A percentile compares a stretch with the other conserved stretches of the same genome.
These are phyloP conservation scores for Sebastes hubbsi DNA, from an alignment of 2,797 vertebrate species.

Conservation along the genomic window DNA sequence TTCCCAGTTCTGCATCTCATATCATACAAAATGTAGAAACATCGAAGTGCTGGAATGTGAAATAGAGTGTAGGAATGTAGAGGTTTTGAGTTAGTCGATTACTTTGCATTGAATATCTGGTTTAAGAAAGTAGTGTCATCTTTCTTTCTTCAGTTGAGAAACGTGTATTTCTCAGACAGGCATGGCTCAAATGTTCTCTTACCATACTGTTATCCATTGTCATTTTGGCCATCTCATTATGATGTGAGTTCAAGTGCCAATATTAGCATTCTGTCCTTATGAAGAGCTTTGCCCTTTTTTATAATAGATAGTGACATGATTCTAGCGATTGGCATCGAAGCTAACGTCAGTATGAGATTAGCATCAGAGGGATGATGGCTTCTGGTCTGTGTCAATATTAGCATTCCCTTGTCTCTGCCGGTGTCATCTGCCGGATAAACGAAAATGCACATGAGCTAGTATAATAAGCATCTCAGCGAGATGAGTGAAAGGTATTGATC, in stretches of 20 bases:
- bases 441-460: constrained; percentile 48
- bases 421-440: constrained; percentile 46
- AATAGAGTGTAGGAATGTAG: neutral
- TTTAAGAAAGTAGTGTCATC: neutral
- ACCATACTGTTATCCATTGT: neutral
- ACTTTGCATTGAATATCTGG: neutral
- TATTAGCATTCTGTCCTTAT: constrained; percentile 15
- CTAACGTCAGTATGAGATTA: constrained; percentile 45
- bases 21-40: neutral
- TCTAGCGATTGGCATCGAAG: constrained; percentile 29
- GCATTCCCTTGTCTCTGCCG: constrained; percentile 39
- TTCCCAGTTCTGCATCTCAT: neutral
- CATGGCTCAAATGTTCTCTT: neutral
- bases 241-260: neutral
- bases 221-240: neutral
- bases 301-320: constrained; percentile 12
- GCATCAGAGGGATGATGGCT: constrained; percentile 29
- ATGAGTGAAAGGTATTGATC: constrained; percentile 68
- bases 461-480: constrained; percentile 46
- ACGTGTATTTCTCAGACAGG: neutral
- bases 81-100: neutral
- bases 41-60: neutral
- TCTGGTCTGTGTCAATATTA: constrained; percentile 59
- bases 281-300: neutral
- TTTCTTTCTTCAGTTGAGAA: neutral